Conservation (phyloP, 1,140 invertebrate genomes). For the Mizuhopecten yessoensis region DNA sequence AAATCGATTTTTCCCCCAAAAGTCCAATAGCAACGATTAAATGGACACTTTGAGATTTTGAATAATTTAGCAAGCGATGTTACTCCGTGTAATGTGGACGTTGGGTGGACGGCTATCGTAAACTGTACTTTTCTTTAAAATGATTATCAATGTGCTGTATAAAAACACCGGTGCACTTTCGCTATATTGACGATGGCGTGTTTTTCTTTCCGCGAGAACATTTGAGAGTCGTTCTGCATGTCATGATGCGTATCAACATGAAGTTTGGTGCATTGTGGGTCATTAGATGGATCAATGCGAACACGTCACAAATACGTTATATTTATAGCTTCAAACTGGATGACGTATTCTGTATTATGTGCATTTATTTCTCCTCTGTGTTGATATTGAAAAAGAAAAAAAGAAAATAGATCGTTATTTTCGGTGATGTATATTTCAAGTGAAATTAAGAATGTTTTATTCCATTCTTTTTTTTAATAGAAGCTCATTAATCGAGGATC, state of each 20-base stretch:
- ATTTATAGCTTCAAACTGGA: neutral
- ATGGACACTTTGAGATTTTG: slow-evolving; percentile 32
- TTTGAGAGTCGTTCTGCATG: neutral
- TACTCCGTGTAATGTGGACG: neutral
- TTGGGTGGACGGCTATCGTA: neutral
- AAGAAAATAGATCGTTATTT: too few species aligned
- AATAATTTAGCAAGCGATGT: neutral
- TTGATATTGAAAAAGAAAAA: neutral
- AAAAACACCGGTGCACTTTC: neutral
- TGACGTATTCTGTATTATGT: neutral
- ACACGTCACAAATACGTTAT: neutral
- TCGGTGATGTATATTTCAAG: too few species aligned
- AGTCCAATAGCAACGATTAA: neutral
- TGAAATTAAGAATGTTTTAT: too few species aligned
- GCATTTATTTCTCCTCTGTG: too few species aligned
- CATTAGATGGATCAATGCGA: neutral
- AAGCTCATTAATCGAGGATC: too few species aligned
- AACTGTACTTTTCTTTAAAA: neutral
- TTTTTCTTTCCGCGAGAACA: neutral
- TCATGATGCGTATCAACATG: neutral
- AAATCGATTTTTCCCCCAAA: slow-evolving; percentile 13
- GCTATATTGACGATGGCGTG: neutral
- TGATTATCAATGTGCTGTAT: neutral
- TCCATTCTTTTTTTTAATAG: too few species aligned
- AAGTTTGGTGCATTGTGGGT: neutral